These are phyloP conservation scores for Parambassis ranga DNA, from an alignment of 2,797 vertebrate genomes.

Conservation along the genomic window DNA sequence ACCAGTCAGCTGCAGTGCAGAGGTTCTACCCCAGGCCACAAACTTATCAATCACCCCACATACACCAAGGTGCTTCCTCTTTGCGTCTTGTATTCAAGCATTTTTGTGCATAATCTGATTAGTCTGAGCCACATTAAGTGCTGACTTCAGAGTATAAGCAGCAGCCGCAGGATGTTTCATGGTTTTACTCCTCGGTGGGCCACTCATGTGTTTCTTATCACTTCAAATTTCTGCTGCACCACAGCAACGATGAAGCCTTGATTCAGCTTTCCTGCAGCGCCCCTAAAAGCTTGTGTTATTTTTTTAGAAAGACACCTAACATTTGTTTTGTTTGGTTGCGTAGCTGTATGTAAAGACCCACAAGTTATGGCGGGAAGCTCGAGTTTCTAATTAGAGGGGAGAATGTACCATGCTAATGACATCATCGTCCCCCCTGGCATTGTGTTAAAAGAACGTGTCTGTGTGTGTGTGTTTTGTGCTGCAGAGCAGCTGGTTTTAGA, in stretches of 20 bases:
- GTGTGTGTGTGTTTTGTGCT: constrained; percentile 36
- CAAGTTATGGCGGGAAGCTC: constrained; percentile 59
- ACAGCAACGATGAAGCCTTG: constrained; percentile 18
- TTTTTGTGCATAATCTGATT: constrained; percentile 47
- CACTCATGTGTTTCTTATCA: constrained; percentile 69
- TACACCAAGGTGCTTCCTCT: too few species aligned
- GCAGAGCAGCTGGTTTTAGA: constrained; percentile 75
- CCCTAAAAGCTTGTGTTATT: too few species aligned
- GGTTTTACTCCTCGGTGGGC: constrained; percentile 55
- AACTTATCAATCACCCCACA: too few species aligned
- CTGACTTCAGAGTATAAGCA: constrained; percentile 35
- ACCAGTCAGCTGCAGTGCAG: too few species aligned
- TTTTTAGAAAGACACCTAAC: constrained; percentile 42
- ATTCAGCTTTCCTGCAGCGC: constrained; percentile 33
- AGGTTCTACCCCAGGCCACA: too few species aligned
- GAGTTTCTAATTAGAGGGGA: constrained; percentile 80
- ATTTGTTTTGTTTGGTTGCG: constrained; percentile 58
- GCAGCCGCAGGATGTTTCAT: constrained; percentile 55
- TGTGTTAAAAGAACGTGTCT: constrained; percentile 16
- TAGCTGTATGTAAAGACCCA: constrained; percentile 58
- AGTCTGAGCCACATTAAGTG: constrained; percentile 55
- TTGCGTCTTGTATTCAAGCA: too few species aligned
- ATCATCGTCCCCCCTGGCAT: constrained; percentile 67
- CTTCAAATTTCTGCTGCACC: constrained; percentile 26
- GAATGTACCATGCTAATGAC: constrained; percentile 70